phyloP scores from a whole-genome alignment of 2,113 vertebrate species.

The Papio anubis region DNA sequence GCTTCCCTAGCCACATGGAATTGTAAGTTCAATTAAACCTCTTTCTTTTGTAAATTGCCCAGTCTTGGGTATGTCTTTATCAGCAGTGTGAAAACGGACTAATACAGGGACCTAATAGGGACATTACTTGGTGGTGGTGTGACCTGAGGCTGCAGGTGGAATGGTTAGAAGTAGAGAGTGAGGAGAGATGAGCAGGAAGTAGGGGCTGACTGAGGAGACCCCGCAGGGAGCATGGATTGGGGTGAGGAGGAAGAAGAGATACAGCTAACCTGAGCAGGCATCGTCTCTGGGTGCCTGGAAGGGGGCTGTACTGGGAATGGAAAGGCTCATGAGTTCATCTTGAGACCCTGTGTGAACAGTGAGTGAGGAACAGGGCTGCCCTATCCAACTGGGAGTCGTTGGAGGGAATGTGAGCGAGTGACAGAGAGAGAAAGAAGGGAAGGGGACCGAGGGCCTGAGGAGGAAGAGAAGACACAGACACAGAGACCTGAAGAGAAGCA shows the following conservation, averaged over 20 bases:
- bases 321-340: neutral
- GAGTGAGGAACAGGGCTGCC: neutral
- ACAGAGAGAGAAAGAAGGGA: neutral
- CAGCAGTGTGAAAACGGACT: no score
- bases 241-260: neutral
- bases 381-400: neutral
- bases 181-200: neutral
- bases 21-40: no score
- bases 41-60: no score
- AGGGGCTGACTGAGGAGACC: neutral
- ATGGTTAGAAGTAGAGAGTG: neutral
- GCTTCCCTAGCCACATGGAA: no score
- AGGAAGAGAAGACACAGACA: neutral
- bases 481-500: neutral
- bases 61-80: no score
- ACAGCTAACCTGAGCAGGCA: neutral
- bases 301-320: neutral
- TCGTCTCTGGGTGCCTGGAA: neutral
- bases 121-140: neutral
- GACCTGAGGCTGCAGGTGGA: neutral
- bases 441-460: neutral
- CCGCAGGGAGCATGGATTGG: accelerated
- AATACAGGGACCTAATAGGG: neutral
- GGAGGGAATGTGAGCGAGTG: neutral
- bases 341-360: neutral